A percentile compares a stretch with the other conserved stretches of the same genome.
phyloP scores from a whole-genome alignment of 2,113 vertebrate species.

The Xyrauchen texanus region DNA sequence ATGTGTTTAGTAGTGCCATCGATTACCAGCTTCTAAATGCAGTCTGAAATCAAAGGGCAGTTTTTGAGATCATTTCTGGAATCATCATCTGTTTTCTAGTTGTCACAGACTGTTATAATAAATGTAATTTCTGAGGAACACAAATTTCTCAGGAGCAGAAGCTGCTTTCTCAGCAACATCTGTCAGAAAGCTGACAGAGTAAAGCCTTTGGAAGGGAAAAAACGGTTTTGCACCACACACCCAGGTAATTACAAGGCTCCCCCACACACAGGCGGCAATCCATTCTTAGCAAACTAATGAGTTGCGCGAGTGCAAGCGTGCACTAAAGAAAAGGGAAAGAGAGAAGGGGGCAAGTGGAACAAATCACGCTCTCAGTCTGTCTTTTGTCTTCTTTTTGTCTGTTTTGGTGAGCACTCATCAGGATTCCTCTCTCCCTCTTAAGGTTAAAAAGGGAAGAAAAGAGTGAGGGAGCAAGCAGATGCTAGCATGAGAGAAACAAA shows the following conservation, averaged over 20 bases:
- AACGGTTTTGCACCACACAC: constrained; percentile 35
- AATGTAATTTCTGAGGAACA: background rate
- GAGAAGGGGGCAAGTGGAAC: constrained; percentile 35
- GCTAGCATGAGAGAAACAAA: background rate
- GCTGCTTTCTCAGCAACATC: constrained; percentile 13
- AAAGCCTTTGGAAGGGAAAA: constrained; percentile 33
- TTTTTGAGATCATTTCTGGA: background rate
- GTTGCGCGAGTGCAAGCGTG: constrained; percentile 26
- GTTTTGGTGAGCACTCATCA: constrained; percentile 34
- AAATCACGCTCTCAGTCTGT: constrained; percentile 54
- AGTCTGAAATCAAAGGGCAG: background rate
- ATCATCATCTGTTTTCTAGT: background rate
- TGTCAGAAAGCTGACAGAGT: background rate
- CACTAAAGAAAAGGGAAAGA: constrained; percentile 41
- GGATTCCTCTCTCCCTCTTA: constrained; percentile 41
- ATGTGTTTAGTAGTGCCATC: constrained; percentile 52
- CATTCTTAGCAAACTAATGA: constrained; percentile 49
- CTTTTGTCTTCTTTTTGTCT: constrained; percentile 55
- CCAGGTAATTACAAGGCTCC: constrained; percentile 58
- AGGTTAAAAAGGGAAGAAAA: constrained; percentile 37
- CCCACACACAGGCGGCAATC: constrained; percentile 28
- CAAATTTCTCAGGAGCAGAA: background rate
- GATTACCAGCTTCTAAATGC: constrained; percentile 12
- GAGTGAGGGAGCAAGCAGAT: constrained; percentile 24
- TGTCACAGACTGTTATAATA: background rate